Percentiles rank a stretch among this genome's conserved stretches.
phyloP scores from a whole-genome alignment of 1,140 invertebrate genomes.

The Drusus annulatus region DNA sequence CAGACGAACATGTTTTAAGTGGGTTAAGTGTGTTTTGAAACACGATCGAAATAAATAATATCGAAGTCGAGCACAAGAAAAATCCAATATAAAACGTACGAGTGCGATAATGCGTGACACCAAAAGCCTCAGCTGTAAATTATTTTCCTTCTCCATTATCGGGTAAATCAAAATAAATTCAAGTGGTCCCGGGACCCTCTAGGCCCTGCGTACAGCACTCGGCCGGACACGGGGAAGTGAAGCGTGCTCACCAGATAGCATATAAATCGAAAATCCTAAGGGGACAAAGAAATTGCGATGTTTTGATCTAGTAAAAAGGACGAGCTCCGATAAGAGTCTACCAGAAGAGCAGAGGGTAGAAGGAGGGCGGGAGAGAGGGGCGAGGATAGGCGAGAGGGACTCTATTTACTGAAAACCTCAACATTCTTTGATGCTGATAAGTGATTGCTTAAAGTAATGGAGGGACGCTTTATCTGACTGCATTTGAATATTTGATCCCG shows the following conservation, averaged over 20 bases:
- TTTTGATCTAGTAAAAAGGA: slow-evolving; percentile 51
- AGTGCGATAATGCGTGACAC: slow-evolving; percentile 36
- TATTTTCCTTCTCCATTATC: slow-evolving; percentile 47
- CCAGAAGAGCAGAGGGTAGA: slow-evolving; percentile 21
- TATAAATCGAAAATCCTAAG: slow-evolving; percentile 58
- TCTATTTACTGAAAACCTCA: slow-evolving; percentile 58
- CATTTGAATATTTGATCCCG: slow-evolving; percentile 46
- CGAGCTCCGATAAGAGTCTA: slow-evolving; percentile 29
- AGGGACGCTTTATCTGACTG: slow-evolving; percentile 34
- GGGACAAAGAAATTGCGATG: slow-evolving; percentile 51
- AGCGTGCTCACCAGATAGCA: slow-evolving; percentile 51
- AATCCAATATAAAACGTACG: slow-evolving; percentile 16
- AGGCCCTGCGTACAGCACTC: background rate
- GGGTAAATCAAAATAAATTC: slow-evolving; percentile 47
- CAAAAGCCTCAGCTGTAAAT: slow-evolving; percentile 38
- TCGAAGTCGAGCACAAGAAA: background rate
- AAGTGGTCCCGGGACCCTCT: slow-evolving; percentile 16
- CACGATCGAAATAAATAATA: slow-evolving; percentile 37
- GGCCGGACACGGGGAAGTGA: slow-evolving; percentile 15
- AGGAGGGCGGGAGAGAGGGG: background rate
- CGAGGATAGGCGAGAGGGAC: slow-evolving; percentile 27
- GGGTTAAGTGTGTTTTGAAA: slow-evolving; percentile 33
- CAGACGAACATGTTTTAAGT: background rate
- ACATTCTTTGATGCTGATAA: slow-evolving; percentile 52
- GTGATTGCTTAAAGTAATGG: slow-evolving; percentile 54